Evolutionary conservation across 2,113 vertebrate genomes (phyloP).

Genomic region (Nothocercus nigrocapillus): DNA sequence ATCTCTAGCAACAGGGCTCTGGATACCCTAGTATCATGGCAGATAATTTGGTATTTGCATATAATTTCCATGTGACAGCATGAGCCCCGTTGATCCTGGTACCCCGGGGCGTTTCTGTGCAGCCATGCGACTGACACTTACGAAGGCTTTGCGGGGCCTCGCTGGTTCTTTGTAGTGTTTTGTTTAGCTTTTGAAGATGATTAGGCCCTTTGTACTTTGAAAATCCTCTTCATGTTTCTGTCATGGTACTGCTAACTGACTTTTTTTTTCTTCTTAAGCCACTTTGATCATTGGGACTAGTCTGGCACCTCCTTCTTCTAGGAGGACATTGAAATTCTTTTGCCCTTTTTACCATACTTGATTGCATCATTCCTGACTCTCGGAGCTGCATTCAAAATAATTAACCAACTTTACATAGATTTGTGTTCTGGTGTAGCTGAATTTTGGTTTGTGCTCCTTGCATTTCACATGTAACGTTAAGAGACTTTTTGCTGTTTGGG

Average conservation of each 20-base stretch:
- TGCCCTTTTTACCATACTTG: neutral
- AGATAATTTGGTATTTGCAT: constrained; percentile 18
- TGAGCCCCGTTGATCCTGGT: neutral
- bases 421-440: neutral
- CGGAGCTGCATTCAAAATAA: neutral
- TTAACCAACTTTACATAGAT: neutral
- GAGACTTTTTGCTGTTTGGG: neutral
- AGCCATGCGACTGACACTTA: neutral
- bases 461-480: neutral
- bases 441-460: neutral
- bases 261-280: neutral
- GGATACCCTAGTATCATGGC: neutral
- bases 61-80: neutral
- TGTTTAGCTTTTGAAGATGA: constrained; percentile 17
- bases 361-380: neutral
- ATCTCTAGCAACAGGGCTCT: rapidly evolving
- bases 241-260: neutral
- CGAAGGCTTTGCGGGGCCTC: neutral
- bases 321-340: neutral
- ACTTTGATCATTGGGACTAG: constrained; percentile 37
- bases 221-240: constrained; percentile 36
- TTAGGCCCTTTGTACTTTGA: constrained; percentile 13
- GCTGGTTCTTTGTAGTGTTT: neutral
- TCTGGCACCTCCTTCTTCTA: constrained; percentile 11
- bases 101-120: neutral